These are phyloP conservation scores for Phycodurus eques DNA, from an alignment of 2,113 vertebrate species.

Conservation along the genomic window DNA sequence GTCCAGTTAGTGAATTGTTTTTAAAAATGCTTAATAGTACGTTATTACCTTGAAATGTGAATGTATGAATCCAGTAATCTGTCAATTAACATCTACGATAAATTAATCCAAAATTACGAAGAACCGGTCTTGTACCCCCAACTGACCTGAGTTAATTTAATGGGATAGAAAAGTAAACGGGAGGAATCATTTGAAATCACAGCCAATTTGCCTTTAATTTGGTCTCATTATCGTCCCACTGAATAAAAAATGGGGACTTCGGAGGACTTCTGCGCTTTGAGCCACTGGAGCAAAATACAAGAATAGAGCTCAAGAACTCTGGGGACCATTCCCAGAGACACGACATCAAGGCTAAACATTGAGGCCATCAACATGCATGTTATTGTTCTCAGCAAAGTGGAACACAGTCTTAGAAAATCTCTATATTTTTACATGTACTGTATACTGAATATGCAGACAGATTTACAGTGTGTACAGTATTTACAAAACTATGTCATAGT, in stretches of 20 bases:
- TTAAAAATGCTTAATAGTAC: neutral
- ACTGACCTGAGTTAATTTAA: neutral
- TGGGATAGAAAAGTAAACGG: slow-evolving; percentile 5
- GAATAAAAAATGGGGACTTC: slow-evolving; percentile 17
- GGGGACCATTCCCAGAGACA: slow-evolving; percentile 6
- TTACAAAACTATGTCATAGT: too few species aligned
- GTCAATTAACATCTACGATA: neutral
- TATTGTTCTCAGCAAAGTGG: neutral
- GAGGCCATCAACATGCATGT: neutral
- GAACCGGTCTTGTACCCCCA: neutral
- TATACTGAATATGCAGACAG: too few species aligned
- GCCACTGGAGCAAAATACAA: neutral
- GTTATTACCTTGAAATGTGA: neutral
- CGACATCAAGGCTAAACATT: neutral
- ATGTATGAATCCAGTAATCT: neutral
- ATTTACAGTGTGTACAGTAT: too few species aligned
- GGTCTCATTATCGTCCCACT: slow-evolving; percentile 5
- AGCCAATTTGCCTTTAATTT: slow-evolving; percentile 13
- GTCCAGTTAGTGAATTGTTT: neutral
- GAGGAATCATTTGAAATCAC: slow-evolving; percentile 9
- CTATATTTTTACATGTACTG: too few species aligned
- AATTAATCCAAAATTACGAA: neutral
- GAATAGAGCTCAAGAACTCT: neutral
- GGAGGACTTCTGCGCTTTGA: neutral
- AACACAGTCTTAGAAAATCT: neutral